These are phyloP conservation scores for Urophycis tenuis DNA, from an alignment of 2,797 vertebrate genomes.

Conservation along the genomic window DNA sequence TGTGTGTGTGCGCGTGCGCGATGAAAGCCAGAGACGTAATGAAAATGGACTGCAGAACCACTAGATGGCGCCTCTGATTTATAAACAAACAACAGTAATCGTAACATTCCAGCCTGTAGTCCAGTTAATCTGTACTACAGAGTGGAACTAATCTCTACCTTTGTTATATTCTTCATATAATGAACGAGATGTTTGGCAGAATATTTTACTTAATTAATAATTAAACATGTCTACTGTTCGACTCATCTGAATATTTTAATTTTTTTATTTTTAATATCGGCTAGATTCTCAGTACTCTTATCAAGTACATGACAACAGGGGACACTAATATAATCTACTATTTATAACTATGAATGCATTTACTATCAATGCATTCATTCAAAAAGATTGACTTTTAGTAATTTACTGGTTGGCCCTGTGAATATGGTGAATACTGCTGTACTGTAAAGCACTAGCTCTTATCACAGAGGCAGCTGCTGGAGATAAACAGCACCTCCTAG, in stretches of 20 bases:
- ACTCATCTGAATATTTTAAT: background rate
- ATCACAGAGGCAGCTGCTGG: background rate
- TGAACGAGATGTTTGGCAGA: background rate
- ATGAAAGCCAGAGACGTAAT: too few relatives aligned
- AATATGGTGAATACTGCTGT: too few relatives aligned
- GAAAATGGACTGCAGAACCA: too few relatives aligned
- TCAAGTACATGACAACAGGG: too few relatives aligned
- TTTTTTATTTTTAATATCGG: background rate
- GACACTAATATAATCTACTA: background rate
- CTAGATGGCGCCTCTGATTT: conserved; percentile 42
- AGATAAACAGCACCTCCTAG: background rate
- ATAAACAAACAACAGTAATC: background rate
- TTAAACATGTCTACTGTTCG: background rate
- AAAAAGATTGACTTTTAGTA: background rate
- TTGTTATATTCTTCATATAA: background rate
- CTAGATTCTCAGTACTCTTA: background rate
- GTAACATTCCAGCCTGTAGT: background rate
- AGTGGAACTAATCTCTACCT: background rate
- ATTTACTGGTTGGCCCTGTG: too few relatives aligned
- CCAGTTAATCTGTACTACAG: background rate
- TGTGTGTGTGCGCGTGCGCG: too few relatives aligned
- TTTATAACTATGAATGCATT: background rate
- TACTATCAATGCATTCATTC: too few relatives aligned
- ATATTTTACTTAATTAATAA: background rate
- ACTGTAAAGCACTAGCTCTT: too few relatives aligned